Evolutionary conservation across 1,140 invertebrate species (phyloP), one percentile per base, ranked within the genome.

Genomic region (Gonatopus flavifemur): DNA sequence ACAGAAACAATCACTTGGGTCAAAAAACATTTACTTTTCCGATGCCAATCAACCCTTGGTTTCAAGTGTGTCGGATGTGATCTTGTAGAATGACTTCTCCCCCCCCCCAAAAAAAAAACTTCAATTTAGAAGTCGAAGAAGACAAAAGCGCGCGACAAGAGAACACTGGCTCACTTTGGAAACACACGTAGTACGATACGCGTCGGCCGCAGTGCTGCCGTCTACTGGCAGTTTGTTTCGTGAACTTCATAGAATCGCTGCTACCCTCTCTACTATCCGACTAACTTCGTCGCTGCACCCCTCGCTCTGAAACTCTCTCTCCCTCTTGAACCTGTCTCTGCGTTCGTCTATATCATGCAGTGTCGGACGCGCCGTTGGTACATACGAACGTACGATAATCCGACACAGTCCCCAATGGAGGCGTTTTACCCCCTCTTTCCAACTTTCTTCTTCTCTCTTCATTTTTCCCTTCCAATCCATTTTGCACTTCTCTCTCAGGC

Each of bases 131-230:
- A 49, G 57, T 51, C 60, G 54, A 43, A 54, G 47, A 54, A 49
- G 46, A 49, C 58, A 48, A 57, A 53, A 58, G 35, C 57, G 54
- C 52, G 51, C 55, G n/a, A n/a, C n/a, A n/a, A 51, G 49, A 54
- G 30, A 47, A 54, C n/a, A n/a, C 52, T 51, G 33, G 43, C n/a
- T n/a, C n/a, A n/a, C n/a, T n/a, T n/a, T n/a, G n/a, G n/a, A n/a
- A n/a, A n/a, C n/a, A 69, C 49, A 37, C 40, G 37, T 54, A 61
- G 49, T 56, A 57, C 70, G 73, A 72, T 72, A 67, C 69, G 67
- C 69, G 63, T 71, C 63, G 64, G 61, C 59, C 72, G 70, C 74
- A 75, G 76, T 77, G 76, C 76, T 77, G 76, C 76, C 74, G 72
- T 68, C 76, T 78, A 77, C 74, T 77, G 76, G 72, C n/a, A n/a